These are phyloP conservation scores for Daphoenositta chrysoptera DNA, from an alignment of 2,113 vertebrate species.

Conservation along the genomic window DNA sequence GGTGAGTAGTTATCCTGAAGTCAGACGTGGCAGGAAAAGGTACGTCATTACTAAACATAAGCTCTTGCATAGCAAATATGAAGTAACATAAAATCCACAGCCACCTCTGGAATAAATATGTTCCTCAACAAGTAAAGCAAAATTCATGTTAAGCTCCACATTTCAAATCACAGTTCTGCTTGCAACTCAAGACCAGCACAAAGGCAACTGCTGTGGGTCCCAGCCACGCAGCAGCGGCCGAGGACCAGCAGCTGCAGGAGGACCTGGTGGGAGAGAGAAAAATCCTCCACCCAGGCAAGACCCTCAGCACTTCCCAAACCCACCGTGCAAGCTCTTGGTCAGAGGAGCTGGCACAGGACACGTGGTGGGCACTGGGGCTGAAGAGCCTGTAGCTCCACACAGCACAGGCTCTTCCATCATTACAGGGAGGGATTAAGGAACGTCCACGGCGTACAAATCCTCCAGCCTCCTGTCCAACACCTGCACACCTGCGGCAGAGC, in stretches of 20 bases:
- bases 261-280: not conserved
- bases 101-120: not conserved
- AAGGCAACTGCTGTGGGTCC: not conserved
- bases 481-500: not conserved
- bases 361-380: not conserved
- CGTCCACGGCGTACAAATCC: not conserved
- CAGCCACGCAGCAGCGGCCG: not conserved
- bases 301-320: not conserved
- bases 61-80: not conserved
- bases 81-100: not conserved
- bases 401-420: accelerated
- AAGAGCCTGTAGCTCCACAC: not conserved
- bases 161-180: not conserved
- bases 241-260: not conserved
- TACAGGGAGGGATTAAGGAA: not conserved
- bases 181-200: not conserved
- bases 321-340: not conserved
- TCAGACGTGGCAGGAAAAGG: not conserved
- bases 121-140: not conserved
- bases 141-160: not conserved
- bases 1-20: not conserved
- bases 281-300: not conserved
- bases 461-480: not conserved
- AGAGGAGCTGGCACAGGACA: not conserved
- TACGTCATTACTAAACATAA: not conserved